Evolutionary conservation across 2,888 invertebrate genomes (phyloP), one percentile per base, ranked within the genome.

Genomic region (Patella caerulea): DNA sequence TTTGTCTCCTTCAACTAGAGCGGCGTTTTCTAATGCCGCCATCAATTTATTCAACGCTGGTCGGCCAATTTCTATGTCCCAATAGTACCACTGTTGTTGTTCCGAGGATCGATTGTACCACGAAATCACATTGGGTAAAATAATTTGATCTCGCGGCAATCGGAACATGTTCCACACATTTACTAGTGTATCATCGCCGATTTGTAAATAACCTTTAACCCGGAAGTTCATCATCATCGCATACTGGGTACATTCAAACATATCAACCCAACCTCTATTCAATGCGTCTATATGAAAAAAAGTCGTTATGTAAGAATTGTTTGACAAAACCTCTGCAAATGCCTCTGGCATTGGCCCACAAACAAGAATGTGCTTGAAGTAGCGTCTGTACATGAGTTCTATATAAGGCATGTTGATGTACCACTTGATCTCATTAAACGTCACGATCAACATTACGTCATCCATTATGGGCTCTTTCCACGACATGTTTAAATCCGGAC

Each of bases 201-300:
- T 77, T n/a, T 79, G 79, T 4, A 79, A 72, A 59, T 72, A 77
- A 15, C 79, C 79, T 17, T 73, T 77, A 11, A 77, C 79, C 54
- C 70, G 79, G n/a, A 77, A 34, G 19, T 74, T 59, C 54, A 79
- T 74, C 53, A n/a, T 72, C 59, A 77, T 77, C 9, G 69, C 77
- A 15, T 72, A 72, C 52, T 76, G 54, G 53, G 72, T 55, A 24
- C 79, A 79, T 17, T 79, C 77, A 70, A 74, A 77, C 77, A 77
- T 77, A 53, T 52, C 69, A 19, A 55, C 65, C 77, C 77, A 77
- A 2, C 71, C 53, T 52, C 65, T 55, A 9, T 70, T 54, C 69
- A 79, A 70, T 3, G 74, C 79, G 15, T 76, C 72, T 7, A 79
- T 56, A 24, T 71, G 69, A 19, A 65, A 65, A 5, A 65, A 65